phyloP scores from a whole-genome alignment of 2,888 invertebrate genomes.

The Campoletis raptor region DNA sequence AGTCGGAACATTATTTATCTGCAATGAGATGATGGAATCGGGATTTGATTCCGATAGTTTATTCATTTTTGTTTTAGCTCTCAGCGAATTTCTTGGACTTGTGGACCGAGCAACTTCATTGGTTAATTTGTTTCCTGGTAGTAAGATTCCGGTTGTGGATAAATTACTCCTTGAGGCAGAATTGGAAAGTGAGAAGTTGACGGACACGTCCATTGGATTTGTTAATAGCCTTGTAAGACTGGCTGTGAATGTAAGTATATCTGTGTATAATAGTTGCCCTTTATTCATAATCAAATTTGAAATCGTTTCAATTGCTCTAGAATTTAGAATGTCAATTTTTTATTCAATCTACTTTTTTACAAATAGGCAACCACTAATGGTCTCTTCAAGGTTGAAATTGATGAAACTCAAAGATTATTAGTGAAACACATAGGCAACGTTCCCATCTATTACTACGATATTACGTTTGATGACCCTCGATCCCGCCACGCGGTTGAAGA shows the following conservation, averaged over 20 bases:
- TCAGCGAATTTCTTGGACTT: background rate
- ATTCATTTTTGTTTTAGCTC: background rate
- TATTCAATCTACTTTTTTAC: conserved; percentile 64
- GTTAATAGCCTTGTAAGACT: background rate
- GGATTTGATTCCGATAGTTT: no score
- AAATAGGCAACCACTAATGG: conserved; percentile 43
- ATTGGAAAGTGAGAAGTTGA: background rate
- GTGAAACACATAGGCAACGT: conserved; percentile 5
- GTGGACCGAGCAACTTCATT: background rate
- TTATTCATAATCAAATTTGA: background rate
- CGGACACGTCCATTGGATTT: background rate
- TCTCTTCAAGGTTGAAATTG: conserved; percentile 38
- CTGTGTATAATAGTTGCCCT: background rate
- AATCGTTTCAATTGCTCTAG: background rate
- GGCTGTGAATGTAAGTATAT: conserved; percentile 19
- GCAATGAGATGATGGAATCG: no score
- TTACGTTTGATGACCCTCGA: conserved; percentile 49
- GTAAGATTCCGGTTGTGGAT: background rate
- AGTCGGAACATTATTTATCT: no score
- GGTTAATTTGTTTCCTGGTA: background rate
- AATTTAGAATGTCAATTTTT: background rate
- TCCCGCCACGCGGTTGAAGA: conserved; percentile 58
- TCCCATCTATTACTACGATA: conserved; percentile 70
- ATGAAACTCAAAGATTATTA: conserved; percentile 36
- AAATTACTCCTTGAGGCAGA: background rate